phyloP scores from a whole-genome alignment of 2,113 vertebrate genomes.

The Nerophis lumbriciformis region DNA sequence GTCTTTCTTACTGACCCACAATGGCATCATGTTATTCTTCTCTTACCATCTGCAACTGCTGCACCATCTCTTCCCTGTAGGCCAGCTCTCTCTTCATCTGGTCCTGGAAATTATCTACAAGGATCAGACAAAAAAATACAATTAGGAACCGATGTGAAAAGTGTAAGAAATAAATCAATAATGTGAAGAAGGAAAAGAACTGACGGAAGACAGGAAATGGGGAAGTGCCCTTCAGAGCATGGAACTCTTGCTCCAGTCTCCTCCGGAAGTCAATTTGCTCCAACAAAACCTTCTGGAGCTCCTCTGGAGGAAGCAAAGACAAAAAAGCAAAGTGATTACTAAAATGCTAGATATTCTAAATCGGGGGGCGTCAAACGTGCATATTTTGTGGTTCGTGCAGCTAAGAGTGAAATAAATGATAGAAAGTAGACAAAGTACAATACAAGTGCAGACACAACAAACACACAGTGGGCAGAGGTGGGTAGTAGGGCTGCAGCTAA shows the following conservation, averaged over 20 bases:
- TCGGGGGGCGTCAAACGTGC: too few relatives aligned
- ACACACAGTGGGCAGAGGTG: too few relatives aligned
- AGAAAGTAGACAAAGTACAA: too few relatives aligned
- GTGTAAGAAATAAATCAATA: background rate
- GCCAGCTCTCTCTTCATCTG: slow-evolving; percentile 97
- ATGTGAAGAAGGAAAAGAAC: slow-evolving; percentile 40
- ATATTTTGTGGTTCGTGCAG: too few relatives aligned
- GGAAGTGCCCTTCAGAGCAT: slow-evolving; percentile 89
- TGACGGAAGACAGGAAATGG: slow-evolving; percentile 97
- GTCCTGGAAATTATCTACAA: slow-evolving; percentile 95
- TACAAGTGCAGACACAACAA: too few relatives aligned
- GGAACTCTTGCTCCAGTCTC: slow-evolving; percentile 94
- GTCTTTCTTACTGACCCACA: background rate
- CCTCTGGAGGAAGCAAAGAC: slow-evolving; percentile 76
- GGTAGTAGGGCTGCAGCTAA: too few relatives aligned
- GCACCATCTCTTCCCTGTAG: slow-evolving; percentile 98
- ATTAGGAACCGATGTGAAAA: slow-evolving; percentile 5
- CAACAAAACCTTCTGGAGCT: slow-evolving; percentile 97
- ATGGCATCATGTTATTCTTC: too few relatives aligned
- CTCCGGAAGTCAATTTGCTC: slow-evolving; percentile 95
- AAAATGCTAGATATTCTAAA: background rate
- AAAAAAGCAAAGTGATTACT: slow-evolving; percentile 10
- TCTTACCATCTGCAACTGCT: slow-evolving; percentile 93
- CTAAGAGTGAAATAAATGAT: too few relatives aligned
- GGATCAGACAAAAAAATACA: background rate